Evolutionary conservation across 2,888 invertebrate genomes (phyloP), one percentile per base, ranked within the genome.

Genomic region (Lottia scabra): DNA sequence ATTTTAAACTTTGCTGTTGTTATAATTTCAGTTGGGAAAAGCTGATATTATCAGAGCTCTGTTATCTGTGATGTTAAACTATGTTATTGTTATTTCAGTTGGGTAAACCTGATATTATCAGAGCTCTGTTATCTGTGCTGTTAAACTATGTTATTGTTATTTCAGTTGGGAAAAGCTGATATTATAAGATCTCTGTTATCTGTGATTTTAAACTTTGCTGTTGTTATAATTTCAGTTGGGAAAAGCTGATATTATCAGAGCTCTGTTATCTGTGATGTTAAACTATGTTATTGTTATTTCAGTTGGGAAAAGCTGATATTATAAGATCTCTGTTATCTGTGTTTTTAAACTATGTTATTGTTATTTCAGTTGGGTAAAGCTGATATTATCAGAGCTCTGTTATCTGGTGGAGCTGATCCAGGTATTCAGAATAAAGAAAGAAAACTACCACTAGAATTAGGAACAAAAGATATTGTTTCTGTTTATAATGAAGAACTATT

Each of bases 401-500:
- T 93, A 67, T 90, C 91, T 56, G 91, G 91, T 71, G 93, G 93
- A 5, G 92, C 92, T 23, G 92, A 93, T 85, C 92, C 93, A 19
- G 90, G 92, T 19, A 87, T 92, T 56, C 91, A 91, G 78, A 92
- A 93, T 85, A 72, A 67, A 23, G 90, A 91, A 65, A 92, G 92
- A 4, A 90, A 91, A 75, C 92, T 92, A 74, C 90, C 93, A 0
- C 90, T 92, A 73, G 92, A 92, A 77, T 85, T 92, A 56, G 91
- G 91, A 26, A 69, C 79, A 5, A 90, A 92, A 63, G 87, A 89
- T 65, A 91, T 92, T 79, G 89, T 90, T 63, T 90, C 91, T 67
- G 92, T 92, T 65, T 93, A 91, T 83, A 91, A 92, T 16, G 92
- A 93, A 78, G 92, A 93, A 82, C 87, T 93, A 43, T 87, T 93